Evolutionary conservation across 2,797 vertebrate species (phyloP).

Genomic region (Poeciliopsis turneri): DNA sequence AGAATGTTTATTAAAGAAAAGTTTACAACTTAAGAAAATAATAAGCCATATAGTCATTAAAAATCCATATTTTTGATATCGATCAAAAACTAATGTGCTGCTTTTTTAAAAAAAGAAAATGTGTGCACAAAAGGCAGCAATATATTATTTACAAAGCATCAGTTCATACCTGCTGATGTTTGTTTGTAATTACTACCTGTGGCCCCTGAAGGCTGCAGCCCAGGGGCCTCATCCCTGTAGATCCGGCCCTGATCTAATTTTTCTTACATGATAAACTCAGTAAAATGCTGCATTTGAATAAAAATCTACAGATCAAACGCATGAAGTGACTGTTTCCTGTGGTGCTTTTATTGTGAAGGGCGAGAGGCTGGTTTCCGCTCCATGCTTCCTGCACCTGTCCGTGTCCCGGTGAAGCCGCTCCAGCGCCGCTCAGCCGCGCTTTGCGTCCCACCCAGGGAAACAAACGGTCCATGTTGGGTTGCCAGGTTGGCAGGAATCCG

Average conservation of each 20-base stretch:
- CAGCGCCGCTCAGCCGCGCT: constrained; percentile 9
- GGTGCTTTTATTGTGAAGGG: constrained; percentile 2
- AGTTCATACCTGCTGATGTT: neutral
- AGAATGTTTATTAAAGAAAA: no score
- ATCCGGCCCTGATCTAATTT: neutral
- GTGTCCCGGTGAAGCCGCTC: constrained; percentile 23
- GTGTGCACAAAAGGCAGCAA: neutral
- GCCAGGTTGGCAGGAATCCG: constrained; percentile 41
- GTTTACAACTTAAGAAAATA: neutral
- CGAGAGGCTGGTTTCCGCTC: neutral
- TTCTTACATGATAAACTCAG: neutral
- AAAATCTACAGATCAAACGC: neutral
- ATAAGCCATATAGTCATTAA: neutral
- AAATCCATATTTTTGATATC: neutral
- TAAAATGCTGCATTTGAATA: neutral
- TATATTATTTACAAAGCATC: no score
- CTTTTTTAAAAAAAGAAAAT: no score
- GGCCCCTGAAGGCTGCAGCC: neutral
- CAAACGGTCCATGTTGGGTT: constrained; percentile 26
- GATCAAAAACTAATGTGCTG: neutral
- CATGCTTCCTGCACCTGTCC: constrained; percentile 44
- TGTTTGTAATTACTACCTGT: neutral
- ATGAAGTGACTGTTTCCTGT: neutral
- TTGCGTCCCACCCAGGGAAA: constrained; percentile 17
- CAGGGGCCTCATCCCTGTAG: neutral